Base-by-base conservation (phyloP, 2,113 vertebrate species). In the Hassar affinis region DNA sequence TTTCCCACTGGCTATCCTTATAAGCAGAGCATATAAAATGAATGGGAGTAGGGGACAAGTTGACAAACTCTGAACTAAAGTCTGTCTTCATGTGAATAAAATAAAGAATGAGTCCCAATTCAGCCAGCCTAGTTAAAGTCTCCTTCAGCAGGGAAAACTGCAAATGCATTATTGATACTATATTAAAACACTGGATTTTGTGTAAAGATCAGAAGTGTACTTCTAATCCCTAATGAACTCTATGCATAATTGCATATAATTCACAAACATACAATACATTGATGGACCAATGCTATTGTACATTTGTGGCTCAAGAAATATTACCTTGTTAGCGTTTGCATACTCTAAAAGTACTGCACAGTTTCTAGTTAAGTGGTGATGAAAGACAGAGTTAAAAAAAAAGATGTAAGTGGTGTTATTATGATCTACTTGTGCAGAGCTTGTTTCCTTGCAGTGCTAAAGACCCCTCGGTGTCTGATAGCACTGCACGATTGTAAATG, bases 361-460 rank as follows among this genome's bases (percentile, higher is more conserved):
- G 5, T 14, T 71, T 71, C 11, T 25, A 71, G 10, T 25, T 42
- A 71, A n/a, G 42, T 69, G 1, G 9, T 47, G 42, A 45, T n/a
- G n/a, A 75, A 15, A 30, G 25, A 15, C 1, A 72, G 71, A 74
- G 45, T 27, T 27, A 4, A 22, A 69, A 71, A 71, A 20, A 38
- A 42, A 71, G 49, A 42, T 15, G 57, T 45, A 81, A 45, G 22
- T 64, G n/a, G 18, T 79, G 62, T 17, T 82, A 74, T 82, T 59
- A 20, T 74, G n/a, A 66, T 52, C 22, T 81, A 25, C 54, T 72
- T 35, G 15, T 33, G 22, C 42, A 74, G 69, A 75, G 81, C 42
- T 35, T 82, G 42, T 51, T 56, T 12, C 5, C 38, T 56, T 47
- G 42, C 17, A 59, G 66, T 81, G 66, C 17, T 57, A 47, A 81